A percentile compares a stretch with the other conserved stretches of the same genome.
These are phyloP conservation scores for Garrulus glandarius DNA, from an alignment of 2,797 vertebrate genomes.

Conservation along the genomic window DNA sequence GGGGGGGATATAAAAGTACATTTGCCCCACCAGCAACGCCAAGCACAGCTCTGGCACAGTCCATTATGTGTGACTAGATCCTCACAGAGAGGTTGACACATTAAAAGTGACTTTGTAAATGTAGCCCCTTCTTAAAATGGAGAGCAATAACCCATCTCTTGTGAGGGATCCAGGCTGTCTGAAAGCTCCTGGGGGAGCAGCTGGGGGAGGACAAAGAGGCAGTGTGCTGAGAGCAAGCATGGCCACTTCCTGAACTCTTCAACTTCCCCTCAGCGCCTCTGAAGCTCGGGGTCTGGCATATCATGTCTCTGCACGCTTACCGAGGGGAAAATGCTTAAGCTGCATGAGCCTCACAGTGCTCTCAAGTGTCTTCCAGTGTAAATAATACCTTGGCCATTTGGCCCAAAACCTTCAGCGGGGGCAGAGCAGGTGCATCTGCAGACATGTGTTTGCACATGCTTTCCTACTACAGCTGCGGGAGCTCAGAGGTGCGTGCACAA, in stretches of 20 bases:
- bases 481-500: background rate
- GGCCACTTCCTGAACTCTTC: constrained; percentile 67
- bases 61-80: background rate
- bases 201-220: constrained; percentile 39
- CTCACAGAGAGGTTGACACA: background rate
- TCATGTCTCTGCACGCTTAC: background rate
- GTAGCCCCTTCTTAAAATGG: background rate
- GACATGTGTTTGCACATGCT: background rate
- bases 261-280: constrained; percentile 50
- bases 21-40: background rate
- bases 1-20: background rate
- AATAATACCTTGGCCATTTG: constrained; percentile 24
- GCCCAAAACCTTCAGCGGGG: background rate
- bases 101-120: constrained; percentile 11
- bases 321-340: background rate
- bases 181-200: background rate
- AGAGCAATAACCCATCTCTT: background rate
- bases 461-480: background rate
- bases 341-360: background rate
- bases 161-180: background rate
- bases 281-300: background rate
- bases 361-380: constrained; percentile 22
- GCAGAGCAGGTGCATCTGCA: background rate
- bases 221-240: constrained; percentile 46
- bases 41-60: background rate